These are phyloP conservation scores for Geotrupes spiniger DNA, from an alignment of 2,888 invertebrate genomes.

Conservation along the genomic window DNA sequence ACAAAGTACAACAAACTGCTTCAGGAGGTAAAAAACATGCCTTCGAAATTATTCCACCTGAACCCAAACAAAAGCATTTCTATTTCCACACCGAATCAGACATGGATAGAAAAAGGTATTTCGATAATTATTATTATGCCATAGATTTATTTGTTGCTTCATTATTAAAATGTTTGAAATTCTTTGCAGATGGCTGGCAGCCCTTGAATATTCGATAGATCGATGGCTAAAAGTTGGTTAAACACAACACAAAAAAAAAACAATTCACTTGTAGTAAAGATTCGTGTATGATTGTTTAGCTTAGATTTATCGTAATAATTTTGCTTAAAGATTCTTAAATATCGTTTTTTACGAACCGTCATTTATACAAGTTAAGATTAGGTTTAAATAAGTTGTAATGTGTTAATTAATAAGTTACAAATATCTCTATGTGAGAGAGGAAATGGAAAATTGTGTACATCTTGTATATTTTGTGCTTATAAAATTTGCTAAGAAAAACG, in stretches of 20 bases:
- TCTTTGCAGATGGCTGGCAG: constrained; percentile 83
- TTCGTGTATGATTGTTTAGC: constrained; percentile 19
- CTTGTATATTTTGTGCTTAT: no score
- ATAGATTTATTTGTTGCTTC: no score
- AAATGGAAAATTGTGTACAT: no score
- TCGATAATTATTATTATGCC: no score
- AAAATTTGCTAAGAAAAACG: neutral
- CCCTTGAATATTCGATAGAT: constrained; percentile 91
- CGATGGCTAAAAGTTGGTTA: constrained; percentile 82
- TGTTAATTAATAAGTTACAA: neutral
- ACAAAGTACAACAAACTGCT: constrained; percentile 81
- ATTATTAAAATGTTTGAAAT: no score
- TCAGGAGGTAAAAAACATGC: constrained; percentile 87
- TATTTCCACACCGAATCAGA: constrained; percentile 93
- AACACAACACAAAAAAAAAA: constrained; percentile 11
- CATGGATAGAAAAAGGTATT: constrained; percentile 92
- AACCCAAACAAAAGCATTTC: constrained; percentile 81
- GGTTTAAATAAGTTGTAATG: neutral
- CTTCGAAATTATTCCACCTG: constrained; percentile 88
- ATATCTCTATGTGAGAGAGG: no score
- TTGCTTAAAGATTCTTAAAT: constrained; percentile 9
- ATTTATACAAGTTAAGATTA: no score
- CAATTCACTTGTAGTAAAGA: no score
- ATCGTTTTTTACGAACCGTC: constrained; percentile 1
- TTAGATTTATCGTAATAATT: constrained; percentile 14